Conservation (phyloP, 2,113 vertebrate genomes). For the Chrysochloris asiatica region DNA sequence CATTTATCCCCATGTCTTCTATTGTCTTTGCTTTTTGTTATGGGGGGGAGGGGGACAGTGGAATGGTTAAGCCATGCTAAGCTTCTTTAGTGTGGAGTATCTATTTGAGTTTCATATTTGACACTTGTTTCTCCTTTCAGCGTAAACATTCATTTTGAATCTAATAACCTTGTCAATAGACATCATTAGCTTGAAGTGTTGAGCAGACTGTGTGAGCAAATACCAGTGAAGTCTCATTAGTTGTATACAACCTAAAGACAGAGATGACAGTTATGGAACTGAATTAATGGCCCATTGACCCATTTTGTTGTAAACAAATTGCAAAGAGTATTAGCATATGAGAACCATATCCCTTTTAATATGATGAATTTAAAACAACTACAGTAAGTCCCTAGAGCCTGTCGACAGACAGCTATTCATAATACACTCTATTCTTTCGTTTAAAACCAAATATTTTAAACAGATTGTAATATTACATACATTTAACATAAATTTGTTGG, state of each 20-base stretch:
- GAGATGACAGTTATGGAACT: slow-evolving; percentile 45
- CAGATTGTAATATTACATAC: slow-evolving; percentile 16
- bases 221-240: slow-evolving; percentile 43
- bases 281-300: slow-evolving; percentile 60
- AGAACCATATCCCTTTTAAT: not conserved
- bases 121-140: slow-evolving; percentile 80
- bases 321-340: not conserved
- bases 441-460: slow-evolving; percentile 46
- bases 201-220: slow-evolving; percentile 16
- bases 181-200: slow-evolving; percentile 68
- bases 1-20: slow-evolving; percentile 84
- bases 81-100: slow-evolving; percentile 75
- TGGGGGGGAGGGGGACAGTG: slow-evolving; percentile 68
- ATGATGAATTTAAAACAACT: not conserved
- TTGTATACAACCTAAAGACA: slow-evolving; percentile 16
- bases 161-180: slow-evolving; percentile 81
- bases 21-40: slow-evolving; percentile 84
- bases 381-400: not conserved
- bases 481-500: slow-evolving; percentile 50
- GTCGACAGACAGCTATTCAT: not conserved
- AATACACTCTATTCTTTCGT: not conserved
- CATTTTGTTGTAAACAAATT: slow-evolving; percentile 44
- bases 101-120: slow-evolving; percentile 77
- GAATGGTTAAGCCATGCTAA: slow-evolving; percentile 81
- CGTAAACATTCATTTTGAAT: slow-evolving; percentile 83